phyloP scores from a whole-genome alignment of 2,888 invertebrate species.

The Trissolcus brochymenae region DNA sequence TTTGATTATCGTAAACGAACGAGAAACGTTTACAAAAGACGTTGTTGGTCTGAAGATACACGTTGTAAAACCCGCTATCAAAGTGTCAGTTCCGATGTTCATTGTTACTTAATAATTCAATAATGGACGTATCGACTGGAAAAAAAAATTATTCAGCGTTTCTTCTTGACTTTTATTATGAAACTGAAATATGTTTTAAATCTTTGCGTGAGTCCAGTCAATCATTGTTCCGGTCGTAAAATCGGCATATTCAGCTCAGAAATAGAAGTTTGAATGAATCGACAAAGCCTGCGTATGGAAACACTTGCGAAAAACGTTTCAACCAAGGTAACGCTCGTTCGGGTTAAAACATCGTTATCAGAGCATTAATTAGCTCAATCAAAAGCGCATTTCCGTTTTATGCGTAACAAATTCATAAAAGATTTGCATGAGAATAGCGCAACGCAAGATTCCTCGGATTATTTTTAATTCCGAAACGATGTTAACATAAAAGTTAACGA shows the following conservation, averaged over 20 bases:
- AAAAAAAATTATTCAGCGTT: neutral
- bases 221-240: neutral
- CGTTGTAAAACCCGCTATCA: conserved; percentile 45
- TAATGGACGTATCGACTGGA: neutral
- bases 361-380: conserved; percentile 24
- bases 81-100: conserved; percentile 35
- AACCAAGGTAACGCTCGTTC: conserved; percentile 9
- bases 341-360: conserved; percentile 30
- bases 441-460: neutral
- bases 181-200: neutral
- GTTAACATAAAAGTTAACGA: conserved; percentile 26
- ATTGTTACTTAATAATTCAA: conserved; percentile 3
- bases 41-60: conserved; percentile 35
- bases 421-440: conserved; percentile 4
- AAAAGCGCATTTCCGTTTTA: conserved; percentile 19
- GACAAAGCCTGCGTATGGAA: conserved; percentile 11
- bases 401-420: conserved; percentile 20
- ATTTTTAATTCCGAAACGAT: neutral
- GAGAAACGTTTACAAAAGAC: conserved; percentile 43
- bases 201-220: neutral
- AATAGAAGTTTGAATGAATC: conserved; percentile 4
- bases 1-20: conserved; percentile 52
- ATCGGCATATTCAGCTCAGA: neutral
- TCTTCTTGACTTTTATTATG: neutral
- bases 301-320: conserved; percentile 26